Base-by-base conservation (phyloP, 2,888 invertebrate genomes). In the Parnassius glacialis region DNA sequence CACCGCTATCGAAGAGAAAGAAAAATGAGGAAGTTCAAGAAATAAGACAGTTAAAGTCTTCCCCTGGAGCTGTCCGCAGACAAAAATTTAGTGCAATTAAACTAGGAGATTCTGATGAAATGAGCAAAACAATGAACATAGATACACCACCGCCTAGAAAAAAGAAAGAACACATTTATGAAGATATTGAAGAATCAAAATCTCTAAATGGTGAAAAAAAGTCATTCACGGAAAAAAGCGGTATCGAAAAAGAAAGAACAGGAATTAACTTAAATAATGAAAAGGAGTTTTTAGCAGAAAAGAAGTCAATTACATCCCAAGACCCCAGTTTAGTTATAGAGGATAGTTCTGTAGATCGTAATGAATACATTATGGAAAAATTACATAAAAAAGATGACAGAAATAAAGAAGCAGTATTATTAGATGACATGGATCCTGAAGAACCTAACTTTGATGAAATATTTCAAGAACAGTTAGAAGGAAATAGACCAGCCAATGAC, bases 161-260 rank as follows among this genome's bases (percentile, higher is more conserved):
- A 73, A 92, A 91, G 67, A 92, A 92, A 69, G 93, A 94, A 66
- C 94, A 94, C 73, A 92, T 93, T 64, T 94, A 94, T 68, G 94
- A 94, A 82, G 94, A 94, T 65, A 94, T 94, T 67, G 93, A 92
- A 65, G 87, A 89, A 68, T 80, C 83, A 11, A 84, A 84, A 74
- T 78, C 77, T 57, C 72, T 77, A 48, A 79, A 88, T 67, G 64
- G 65, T 2, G 87, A 87, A 65, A 92, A 92, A 45, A 25, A 20
- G 71, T 82, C 80, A 60, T 79, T 92, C 61, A 85, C 89, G 10
- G 84, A 90, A 60, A 86, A 85, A 64, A 62, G 68, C 51, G 65
- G 68, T 50, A 73, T 74, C 12, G 83, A 83, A 54, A 87, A 86
- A 64, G 75, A 76, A 52, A 79, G 85, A 76, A 71, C 74, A 74